phyloP scores from a whole-genome alignment of 2,113 vertebrate species.

The Hippocampus guttulatus region DNA sequence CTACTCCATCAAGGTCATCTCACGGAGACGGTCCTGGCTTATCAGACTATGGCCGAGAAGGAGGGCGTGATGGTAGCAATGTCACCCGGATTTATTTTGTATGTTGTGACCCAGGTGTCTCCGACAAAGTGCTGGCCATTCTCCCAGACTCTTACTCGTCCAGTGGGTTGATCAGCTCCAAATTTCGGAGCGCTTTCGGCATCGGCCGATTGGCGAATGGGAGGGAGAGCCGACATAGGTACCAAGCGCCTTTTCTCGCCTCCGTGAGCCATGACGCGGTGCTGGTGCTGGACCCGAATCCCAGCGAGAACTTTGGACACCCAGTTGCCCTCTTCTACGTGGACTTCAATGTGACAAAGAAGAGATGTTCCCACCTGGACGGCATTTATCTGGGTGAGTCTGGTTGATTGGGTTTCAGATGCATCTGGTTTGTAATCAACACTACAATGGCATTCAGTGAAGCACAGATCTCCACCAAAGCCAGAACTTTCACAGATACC shows the following conservation, averaged over 20 bases:
- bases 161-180: conserved; percentile 23
- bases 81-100: neutral
- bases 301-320: conserved; percentile 76
- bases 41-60: too few relatives aligned
- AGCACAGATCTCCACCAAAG: neutral
- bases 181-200: conserved; percentile 23
- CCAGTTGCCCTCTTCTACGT: conserved; percentile 74
- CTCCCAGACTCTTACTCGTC: conserved; percentile 69
- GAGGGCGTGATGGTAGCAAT: too few relatives aligned
- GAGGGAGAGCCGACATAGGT: conserved; percentile 32
- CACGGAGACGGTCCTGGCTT: too few relatives aligned
- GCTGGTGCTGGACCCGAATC: conserved; percentile 75
- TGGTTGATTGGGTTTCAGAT: neutral
- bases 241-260: conserved; percentile 43
- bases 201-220: conserved; percentile 25
- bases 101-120: conserved; percentile 29
- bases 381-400: conserved; percentile 75
- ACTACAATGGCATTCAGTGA: neutral
- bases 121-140: conserved; percentile 71
- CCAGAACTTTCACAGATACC: neutral
- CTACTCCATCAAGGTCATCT: too few relatives aligned
- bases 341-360: conserved; percentile 74
- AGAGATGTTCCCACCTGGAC: conserved; percentile 71
- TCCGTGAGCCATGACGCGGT: conserved; percentile 69
- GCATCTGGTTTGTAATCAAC: neutral